These are phyloP conservation scores for Caenorhabditis sp. DNA, from an alignment of 2,888 invertebrate species.

Conservation along the genomic window DNA sequence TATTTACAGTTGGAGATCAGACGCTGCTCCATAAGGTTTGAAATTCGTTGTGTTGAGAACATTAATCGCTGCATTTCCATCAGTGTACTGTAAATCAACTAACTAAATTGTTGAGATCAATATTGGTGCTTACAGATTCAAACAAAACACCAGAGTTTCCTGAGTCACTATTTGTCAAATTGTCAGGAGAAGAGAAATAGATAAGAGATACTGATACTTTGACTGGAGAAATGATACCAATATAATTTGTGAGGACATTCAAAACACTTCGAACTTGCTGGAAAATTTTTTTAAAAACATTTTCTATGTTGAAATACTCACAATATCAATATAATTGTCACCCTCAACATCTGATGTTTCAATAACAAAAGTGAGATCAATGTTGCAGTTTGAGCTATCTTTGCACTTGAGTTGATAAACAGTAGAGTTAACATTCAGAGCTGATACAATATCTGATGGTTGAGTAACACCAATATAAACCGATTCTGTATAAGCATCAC, in stretches of 20 bases:
- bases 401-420: constrained; percentile 25
- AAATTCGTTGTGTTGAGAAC: constrained; percentile 17
- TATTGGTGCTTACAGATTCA: too few relatives aligned
- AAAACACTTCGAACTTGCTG: constrained; percentile 17
- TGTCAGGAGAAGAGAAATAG: constrained; percentile 36
- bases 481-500: constrained; percentile 16
- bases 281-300: background rate
- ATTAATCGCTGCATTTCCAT: constrained; percentile 10
- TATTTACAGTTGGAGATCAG: constrained; percentile 34
- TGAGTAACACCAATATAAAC: constrained; percentile 27
- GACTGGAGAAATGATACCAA: constrained; percentile 14
- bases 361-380: constrained; percentile 35
- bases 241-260: constrained; percentile 19
- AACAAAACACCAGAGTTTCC: constrained; percentile 21
- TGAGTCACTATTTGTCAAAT: constrained; percentile 9
- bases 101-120: too few relatives aligned
- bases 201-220: constrained; percentile 28
- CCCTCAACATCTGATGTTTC: constrained; percentile 33
- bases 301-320: constrained; percentile 5
- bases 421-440: constrained; percentile 12
- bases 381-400: constrained; percentile 13
- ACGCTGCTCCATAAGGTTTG: constrained; percentile 16
- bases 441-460: constrained; percentile 8
- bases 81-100: background rate
- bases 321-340: constrained; percentile 14